A percentile compares a stretch with the other conserved stretches of the same genome.
These are phyloP conservation scores for Drosophila sordidula DNA, from an alignment of 2,888 invertebrate genomes.

Conservation along the genomic window DNA sequence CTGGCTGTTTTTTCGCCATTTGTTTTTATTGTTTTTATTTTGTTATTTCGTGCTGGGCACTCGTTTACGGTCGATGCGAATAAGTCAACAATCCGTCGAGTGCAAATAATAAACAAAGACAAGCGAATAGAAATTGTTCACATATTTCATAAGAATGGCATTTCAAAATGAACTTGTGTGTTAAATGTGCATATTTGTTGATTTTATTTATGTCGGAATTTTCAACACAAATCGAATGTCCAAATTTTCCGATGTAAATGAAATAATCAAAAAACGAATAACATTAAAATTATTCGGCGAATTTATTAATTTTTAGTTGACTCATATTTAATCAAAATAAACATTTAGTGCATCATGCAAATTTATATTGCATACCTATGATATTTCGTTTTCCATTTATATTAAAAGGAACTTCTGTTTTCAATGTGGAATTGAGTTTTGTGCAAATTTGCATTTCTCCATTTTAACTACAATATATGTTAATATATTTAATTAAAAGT, in stretches of 20 bases:
- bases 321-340: neutral
- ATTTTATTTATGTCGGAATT: conserved; percentile 1
- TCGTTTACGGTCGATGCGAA: conserved; percentile 14
- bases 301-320: neutral
- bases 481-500: neutral
- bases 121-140: conserved; percentile 9
- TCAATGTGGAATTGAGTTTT: no score
- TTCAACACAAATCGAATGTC: neutral
- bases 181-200: neutral
- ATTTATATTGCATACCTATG: neutral
- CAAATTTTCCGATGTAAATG: neutral
- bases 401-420: neutral
- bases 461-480: neutral
- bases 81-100: conserved; percentile 31
- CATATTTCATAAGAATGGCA: conserved; percentile 22
- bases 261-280: neutral
- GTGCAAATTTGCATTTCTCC: no score
- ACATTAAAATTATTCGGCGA: neutral
- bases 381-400: neutral
- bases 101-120: conserved; percentile 30
- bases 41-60: conserved; percentile 5
- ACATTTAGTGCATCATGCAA: neutral
- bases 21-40: conserved; percentile 15
- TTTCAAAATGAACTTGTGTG: conserved; percentile 14
- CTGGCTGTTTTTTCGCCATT: conserved; percentile 11